Evolutionary conservation across 2,888 invertebrate genomes (phyloP).

Genomic region (Heliothis peltigera): DNA sequence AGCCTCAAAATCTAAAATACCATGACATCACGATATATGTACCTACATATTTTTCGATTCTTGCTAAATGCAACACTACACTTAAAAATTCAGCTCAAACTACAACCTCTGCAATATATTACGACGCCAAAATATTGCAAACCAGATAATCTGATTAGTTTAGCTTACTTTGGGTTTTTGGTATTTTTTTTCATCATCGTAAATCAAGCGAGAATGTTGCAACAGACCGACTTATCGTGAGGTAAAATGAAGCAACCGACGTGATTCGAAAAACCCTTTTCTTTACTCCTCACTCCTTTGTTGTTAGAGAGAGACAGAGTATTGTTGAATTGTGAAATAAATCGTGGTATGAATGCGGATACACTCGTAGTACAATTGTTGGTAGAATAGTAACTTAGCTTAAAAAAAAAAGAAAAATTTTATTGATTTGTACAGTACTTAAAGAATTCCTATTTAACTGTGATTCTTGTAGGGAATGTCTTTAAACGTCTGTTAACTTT

Average conservation of each 20-base stretch:
- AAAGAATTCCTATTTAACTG: too few relatives aligned
- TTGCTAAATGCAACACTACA: too few relatives aligned
- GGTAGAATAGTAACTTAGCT: not conserved
- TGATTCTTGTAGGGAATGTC: too few relatives aligned
- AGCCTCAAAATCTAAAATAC: too few relatives aligned
- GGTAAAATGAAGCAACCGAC: constrained; percentile 42
- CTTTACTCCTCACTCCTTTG: not conserved
- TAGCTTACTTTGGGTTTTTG: constrained; percentile 52
- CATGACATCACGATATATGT: too few relatives aligned
- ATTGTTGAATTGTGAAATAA: not conserved
- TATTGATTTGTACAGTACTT: too few relatives aligned
- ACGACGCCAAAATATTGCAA: constrained; percentile 33
- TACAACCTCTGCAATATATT: constrained; percentile 19
- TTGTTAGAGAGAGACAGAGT: not conserved
- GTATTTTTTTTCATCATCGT: constrained; percentile 54
- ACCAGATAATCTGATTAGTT: constrained; percentile 53
- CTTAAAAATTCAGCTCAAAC: not conserved
- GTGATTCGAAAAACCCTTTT: constrained; percentile 36
- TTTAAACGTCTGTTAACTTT: too few relatives aligned
- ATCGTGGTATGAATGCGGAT: not conserved
- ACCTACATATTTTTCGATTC: too few relatives aligned
- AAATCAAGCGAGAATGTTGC: constrained; percentile 59
- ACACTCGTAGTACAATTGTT: too few relatives aligned
- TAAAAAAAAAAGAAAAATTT: too few relatives aligned
- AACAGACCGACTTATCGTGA: constrained; percentile 21